Evolutionary conservation across 2,113 vertebrate genomes (phyloP).

Genomic region (Panthera leo): DNA sequence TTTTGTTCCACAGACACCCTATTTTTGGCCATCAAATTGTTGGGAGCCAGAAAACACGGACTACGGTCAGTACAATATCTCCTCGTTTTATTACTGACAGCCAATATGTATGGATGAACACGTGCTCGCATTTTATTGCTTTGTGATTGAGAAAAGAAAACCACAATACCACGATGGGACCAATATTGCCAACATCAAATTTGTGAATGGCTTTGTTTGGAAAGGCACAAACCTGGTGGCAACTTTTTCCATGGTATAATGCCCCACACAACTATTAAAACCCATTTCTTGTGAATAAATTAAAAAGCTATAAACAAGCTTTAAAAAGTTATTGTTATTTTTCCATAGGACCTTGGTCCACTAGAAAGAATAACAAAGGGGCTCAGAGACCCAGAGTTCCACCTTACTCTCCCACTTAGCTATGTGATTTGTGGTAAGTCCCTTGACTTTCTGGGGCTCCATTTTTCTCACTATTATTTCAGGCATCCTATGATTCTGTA

Average conservation of each 20-base stretch:
- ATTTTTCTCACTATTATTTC: neutral
- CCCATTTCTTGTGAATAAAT: neutral
- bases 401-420: neutral
- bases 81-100: constrained; percentile 47
- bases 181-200: neutral
- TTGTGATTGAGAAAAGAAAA: neutral
- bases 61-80: constrained; percentile 91
- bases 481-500: neutral
- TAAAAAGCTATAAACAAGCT: neutral
- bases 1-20: constrained; percentile 91
- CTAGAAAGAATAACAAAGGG: neutral
- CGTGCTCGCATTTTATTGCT: neutral
- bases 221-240: neutral
- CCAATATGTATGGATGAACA: constrained; percentile 48
- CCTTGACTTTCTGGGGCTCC: neutral
- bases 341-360: neutral
- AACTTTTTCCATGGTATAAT: neutral
- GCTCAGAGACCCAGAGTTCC: neutral
- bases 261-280: neutral
- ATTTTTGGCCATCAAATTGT: constrained; percentile 99
- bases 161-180: neutral
- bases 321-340: neutral
- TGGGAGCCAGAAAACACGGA: constrained; percentile 99
- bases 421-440: neutral
- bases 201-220: neutral